Conservation (phyloP, 2,797 vertebrate species). For the Acanthurus tractus region DNA sequence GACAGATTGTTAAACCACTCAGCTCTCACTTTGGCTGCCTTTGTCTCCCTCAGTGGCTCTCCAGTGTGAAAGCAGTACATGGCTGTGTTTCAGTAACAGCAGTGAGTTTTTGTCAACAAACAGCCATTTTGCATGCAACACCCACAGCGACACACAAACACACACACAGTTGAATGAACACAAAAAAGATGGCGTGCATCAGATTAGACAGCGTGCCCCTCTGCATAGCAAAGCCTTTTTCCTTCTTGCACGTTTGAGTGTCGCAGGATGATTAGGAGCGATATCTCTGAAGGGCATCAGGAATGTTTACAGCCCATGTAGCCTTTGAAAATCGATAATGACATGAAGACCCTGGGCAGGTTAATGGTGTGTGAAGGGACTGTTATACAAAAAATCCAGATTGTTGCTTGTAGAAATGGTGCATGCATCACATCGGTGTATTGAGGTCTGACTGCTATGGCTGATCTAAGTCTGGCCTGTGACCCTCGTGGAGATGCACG, state of each 20-base stretch:
- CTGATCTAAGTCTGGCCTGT: slow-evolving; percentile 60
- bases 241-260: slow-evolving; percentile 42
- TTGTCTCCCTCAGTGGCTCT: slow-evolving; percentile 61
- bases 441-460: slow-evolving; percentile 69
- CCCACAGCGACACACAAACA: slow-evolving; percentile 5
- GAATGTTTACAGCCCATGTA: slow-evolving; percentile 72
- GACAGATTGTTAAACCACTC: slow-evolving; percentile 62
- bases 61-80: slow-evolving; percentile 44
- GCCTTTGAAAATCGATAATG: slow-evolving; percentile 80
- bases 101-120: slow-evolving; percentile 61
- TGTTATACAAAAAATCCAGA: slow-evolving; percentile 74
- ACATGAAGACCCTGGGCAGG: slow-evolving; percentile 71
- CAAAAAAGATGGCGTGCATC: slow-evolving; percentile 32
- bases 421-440: slow-evolving; percentile 64
- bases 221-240: slow-evolving; percentile 47
- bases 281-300: slow-evolving; percentile 78
- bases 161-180: slow-evolving; percentile 41
- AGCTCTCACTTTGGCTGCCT: slow-evolving; percentile 56
- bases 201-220: slow-evolving; percentile 38
- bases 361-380: slow-evolving; percentile 80
- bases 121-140: slow-evolving; percentile 58
- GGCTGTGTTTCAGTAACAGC: slow-evolving; percentile 54
- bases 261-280: slow-evolving; percentile 68
- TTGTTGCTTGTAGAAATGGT: slow-evolving; percentile 75
- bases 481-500: slow-evolving; percentile 67